Base-by-base conservation (phyloP, 2,113 vertebrate genomes). In the Hypomesus transpacificus region DNA sequence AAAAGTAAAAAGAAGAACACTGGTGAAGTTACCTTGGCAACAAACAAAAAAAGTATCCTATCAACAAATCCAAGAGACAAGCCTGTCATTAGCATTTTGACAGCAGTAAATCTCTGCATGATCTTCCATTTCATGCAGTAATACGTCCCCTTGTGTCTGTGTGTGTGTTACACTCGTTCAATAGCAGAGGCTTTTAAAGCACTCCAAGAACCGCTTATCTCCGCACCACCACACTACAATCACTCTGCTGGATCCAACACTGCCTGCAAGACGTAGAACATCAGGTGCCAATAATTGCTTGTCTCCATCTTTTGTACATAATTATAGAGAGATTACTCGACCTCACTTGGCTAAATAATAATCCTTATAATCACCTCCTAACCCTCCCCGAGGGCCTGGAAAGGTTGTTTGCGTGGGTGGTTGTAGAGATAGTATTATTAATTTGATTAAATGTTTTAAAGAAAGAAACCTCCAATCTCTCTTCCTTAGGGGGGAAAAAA, bases 251-350 rank as follows among this genome's bases (percentile, higher is more conserved):
- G 80, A 83, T 82, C 22, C 34, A 63, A 59, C 70, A 56, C 39
- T 34, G 66, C 54, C 14, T 4, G 59, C 54, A 71, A 70, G 60
- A 54, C 22, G 22, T 13, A 68, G 70, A 57, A 72, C 79, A 79
- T 74, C 81, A 86, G 78, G 78, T 83, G 81, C 76, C 84, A 86
- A 80, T 86, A 82, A 87, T 77, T 9, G 69, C 73, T 54, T 21
- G 67, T 66, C 66, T 72, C 9, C 72, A 56, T 62, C 79, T 77
- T 82, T 85, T 75, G 64, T 68, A 59, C 69, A 70, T 76, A 79
- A 87, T 85, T 88, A 85, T 75, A 54, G 52, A 69, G 21, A 68
- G 52, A 81, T 84, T 82, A 84, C 70, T 76, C 73, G 82, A 75
- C 75, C 75, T 79, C 67, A 46, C 1, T 62, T 80, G 75, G 60